Percentiles rank a stretch among this genome's conserved stretches.
These are phyloP conservation scores for Nibea albiflora DNA, from an alignment of 2,113 vertebrate genomes.

Conservation along the genomic window DNA sequence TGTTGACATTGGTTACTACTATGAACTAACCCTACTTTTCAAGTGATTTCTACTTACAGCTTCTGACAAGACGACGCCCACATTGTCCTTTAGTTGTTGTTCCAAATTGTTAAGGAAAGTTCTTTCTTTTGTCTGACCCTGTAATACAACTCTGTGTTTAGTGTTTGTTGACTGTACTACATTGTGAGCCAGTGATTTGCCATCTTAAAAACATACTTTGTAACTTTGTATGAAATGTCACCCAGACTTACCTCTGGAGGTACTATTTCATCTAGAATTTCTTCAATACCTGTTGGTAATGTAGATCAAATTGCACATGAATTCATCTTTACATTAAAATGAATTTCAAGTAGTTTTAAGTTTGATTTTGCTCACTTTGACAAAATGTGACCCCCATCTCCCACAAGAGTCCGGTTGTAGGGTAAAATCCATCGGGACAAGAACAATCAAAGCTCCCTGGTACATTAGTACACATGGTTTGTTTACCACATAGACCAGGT, in stretches of 20 bases:
- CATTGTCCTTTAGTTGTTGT: conserved; percentile 46
- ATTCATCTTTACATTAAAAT: not conserved
- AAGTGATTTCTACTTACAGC: conserved; percentile 43
- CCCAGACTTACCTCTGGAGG: conserved; percentile 27
- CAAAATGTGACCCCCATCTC: conserved; percentile 49
- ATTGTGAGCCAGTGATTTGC: not conserved
- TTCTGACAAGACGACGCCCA: conserved; percentile 9
- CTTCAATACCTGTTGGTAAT: conserved; percentile 41
- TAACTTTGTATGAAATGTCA: not conserved
- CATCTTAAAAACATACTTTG: not conserved
- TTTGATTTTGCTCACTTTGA: conserved; percentile 55
- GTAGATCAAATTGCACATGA: not conserved
- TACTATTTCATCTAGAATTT: conserved; percentile 31
- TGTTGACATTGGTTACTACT: not conserved
- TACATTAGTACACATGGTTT: conserved; percentile 66
- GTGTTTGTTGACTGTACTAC: not conserved
- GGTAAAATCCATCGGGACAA: conserved; percentile 69
- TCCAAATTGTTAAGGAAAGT: conserved; percentile 50
- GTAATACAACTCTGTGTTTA: not conserved
- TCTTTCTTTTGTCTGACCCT: conserved; percentile 61
- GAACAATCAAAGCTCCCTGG: conserved; percentile 70
- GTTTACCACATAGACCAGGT: conserved; percentile 60
- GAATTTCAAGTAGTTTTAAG: not conserved
- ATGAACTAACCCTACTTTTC: not conserved
- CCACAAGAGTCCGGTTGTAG: conserved; percentile 73